These are phyloP conservation scores for Drosophila teissieri DNA, from an alignment of 1,140 invertebrate species.

Conservation along the genomic window DNA sequence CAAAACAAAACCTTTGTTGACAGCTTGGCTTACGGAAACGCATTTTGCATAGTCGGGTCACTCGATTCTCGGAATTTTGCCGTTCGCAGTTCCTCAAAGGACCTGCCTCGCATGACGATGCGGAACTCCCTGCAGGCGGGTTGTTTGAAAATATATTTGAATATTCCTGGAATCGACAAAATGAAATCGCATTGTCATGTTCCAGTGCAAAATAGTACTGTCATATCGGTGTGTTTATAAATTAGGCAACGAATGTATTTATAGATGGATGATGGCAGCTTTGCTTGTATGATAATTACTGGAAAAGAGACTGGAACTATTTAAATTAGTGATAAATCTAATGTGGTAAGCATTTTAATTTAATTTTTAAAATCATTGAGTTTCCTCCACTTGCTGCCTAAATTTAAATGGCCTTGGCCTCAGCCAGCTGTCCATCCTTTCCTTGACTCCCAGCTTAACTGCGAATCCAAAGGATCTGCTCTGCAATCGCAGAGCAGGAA, in stretches of 20 bases:
- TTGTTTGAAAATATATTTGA: background rate
- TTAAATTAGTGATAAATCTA: too few relatives aligned
- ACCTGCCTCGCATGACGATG: conserved; percentile 23
- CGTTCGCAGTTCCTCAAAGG: background rate
- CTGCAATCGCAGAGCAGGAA: background rate
- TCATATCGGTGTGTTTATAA: background rate
- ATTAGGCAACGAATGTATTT: conserved; percentile 12
- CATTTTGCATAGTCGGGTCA: conserved; percentile 39
- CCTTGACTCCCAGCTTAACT: background rate
- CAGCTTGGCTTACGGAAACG: conserved; percentile 41
- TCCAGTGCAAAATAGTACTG: background rate
- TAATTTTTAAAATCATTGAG: background rate
- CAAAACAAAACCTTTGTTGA: too few relatives aligned
- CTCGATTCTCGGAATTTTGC: conserved; percentile 49
- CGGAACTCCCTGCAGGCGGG: conserved; percentile 36
- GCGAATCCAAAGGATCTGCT: background rate
- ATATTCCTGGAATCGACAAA: background rate
- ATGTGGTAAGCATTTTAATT: too few relatives aligned
- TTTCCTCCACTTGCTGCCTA: background rate
- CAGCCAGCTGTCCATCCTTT: background rate
- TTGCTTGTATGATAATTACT: too few relatives aligned
- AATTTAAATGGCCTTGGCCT: background rate
- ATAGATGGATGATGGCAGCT: conserved; percentile 1
- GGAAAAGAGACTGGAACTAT: too few relatives aligned
- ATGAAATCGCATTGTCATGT: too few relatives aligned